Percentiles rank a stretch among this genome's conserved stretches.
phyloP scores from a whole-genome alignment of 2,888 invertebrate species.

The Eumacrocentrus americanus region DNA sequence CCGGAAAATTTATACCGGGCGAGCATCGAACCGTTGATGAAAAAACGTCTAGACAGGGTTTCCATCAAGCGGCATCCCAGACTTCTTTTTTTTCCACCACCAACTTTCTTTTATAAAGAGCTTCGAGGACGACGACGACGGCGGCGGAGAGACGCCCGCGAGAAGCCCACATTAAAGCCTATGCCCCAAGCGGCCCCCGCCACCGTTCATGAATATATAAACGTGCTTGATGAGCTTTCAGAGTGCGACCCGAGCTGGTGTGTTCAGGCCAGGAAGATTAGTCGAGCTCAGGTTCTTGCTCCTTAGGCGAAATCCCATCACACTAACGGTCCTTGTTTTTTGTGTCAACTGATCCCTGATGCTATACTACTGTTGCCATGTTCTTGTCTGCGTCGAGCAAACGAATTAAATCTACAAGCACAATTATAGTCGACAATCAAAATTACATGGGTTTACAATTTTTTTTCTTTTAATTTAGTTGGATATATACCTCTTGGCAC shows the following conservation, averaged over 20 bases:
- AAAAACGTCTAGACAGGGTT: constrained; percentile 17
- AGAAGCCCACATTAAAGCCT: constrained; percentile 8
- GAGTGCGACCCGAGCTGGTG: constrained; percentile 15
- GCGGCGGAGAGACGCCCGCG: background rate
- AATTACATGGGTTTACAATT: background rate
- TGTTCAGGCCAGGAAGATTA: constrained; percentile 23
- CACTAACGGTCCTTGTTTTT: background rate
- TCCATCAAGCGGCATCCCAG: constrained; percentile 5
- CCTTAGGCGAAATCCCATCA: constrained; percentile 9
- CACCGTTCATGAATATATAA: constrained; percentile 53
- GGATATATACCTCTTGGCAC: no score
- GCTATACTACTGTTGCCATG: background rate
- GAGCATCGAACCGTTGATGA: background rate
- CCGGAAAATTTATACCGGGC: background rate
- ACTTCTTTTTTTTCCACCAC: background rate
- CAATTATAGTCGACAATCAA: constrained; percentile 6
- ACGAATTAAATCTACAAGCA: background rate
- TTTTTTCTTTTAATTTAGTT: no score
- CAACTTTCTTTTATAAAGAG: background rate
- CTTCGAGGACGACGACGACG: background rate
- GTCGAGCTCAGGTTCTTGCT: constrained; percentile 26
- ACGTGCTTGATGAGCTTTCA: constrained; percentile 46
- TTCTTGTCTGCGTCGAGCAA: background rate
- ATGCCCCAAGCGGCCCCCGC: constrained; percentile 38
- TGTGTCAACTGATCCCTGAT: background rate